Percentiles rank a stretch among this genome's conserved stretches.
Conservation (phyloP, 2,113 vertebrate species). For the Lycocorax pyrrhopterus region DNA sequence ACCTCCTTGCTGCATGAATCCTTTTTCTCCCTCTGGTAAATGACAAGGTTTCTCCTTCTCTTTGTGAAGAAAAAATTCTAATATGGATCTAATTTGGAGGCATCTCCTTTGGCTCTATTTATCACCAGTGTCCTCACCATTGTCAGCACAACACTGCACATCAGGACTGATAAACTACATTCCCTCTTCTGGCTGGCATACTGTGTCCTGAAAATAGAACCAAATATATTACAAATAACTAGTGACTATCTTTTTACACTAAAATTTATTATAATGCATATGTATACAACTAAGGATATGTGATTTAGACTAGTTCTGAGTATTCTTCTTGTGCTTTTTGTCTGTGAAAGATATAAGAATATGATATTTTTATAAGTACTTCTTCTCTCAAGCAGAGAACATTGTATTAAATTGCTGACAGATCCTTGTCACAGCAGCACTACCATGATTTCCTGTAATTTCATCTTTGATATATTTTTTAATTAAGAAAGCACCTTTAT, state of each 20-base stretch:
- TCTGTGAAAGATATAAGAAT: not conserved
- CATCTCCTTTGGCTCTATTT: not conserved
- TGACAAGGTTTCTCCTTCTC: not conserved
- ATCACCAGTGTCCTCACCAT: not conserved
- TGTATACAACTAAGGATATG: not conserved
- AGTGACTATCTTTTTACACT: not conserved
- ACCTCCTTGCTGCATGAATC: not conserved
- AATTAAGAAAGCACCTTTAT: not conserved
- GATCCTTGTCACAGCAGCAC: not conserved
- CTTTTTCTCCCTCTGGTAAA: not conserved
- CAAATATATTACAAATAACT: not conserved
- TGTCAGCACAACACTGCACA: not conserved
- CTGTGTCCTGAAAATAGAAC: not conserved
- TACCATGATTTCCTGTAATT: not conserved
- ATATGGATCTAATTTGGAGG: not conserved
- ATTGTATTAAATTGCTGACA: not conserved
- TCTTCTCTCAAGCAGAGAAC: not conserved
- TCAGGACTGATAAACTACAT: not conserved
- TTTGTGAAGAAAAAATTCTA: not conserved
- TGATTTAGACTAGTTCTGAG: not conserved
- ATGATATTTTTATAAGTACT: not conserved
- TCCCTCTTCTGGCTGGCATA: not conserved
- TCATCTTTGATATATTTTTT: not conserved
- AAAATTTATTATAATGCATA: not conserved
- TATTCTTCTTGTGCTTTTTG: not conserved